These are phyloP conservation scores for Leptinotarsa lineolata DNA, from an alignment of 1,140 invertebrate species.

Conservation along the genomic window DNA sequence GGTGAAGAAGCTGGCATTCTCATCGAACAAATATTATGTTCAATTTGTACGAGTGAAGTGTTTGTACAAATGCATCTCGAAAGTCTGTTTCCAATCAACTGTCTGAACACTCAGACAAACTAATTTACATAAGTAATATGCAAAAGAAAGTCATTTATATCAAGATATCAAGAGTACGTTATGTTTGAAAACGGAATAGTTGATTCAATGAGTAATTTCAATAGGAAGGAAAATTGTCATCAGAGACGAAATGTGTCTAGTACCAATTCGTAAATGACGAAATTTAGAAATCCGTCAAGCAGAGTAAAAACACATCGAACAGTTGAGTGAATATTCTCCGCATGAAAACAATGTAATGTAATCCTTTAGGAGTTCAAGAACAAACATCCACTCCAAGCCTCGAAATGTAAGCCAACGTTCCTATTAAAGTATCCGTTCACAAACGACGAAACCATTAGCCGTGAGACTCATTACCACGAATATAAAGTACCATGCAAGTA, in stretches of 20 bases:
- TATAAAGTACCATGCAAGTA: not conserved
- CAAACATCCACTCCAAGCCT: no score
- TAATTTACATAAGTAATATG: constrained; percentile 1
- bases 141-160: not conserved
- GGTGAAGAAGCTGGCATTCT: not conserved
- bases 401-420: not conserved
- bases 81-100: no score
- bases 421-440: not conserved
- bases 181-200: not conserved
- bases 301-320: no score
- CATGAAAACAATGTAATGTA: no score
- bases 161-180: not conserved
- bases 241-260: no score
- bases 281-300: no score
- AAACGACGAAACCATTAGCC: not conserved
- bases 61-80: not conserved
- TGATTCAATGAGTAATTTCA: not conserved
- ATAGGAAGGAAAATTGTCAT: no score
- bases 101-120: not conserved
- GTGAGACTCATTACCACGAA: not conserved
- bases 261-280: no score
- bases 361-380: no score
- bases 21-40: constrained; percentile 6
- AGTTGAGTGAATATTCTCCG: no score
- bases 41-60: not conserved